Evolutionary conservation across 2,113 vertebrate species (phyloP), one percentile per base, ranked within the genome.

Genomic region (Semicossyphus pulcher): DNA sequence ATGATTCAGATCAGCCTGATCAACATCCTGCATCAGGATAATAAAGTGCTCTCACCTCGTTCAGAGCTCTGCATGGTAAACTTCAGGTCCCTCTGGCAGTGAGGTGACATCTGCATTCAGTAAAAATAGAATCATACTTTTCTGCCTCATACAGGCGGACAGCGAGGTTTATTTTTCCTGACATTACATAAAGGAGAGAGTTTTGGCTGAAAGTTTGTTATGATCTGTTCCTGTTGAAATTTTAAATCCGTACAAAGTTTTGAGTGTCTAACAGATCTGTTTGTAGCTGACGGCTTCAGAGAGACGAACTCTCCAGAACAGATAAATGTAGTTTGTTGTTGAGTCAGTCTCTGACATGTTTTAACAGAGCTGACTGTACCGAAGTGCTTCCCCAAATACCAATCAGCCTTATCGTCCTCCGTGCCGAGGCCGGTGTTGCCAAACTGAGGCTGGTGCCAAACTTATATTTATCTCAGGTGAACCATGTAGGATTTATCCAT

Each of bases 391-490:
- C 36, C 10, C 29, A 52, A 72, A 80, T 23, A 62, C 16, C 47
- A 48, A 57, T 65, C 34, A 60, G 36, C 54, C 48, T 75, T 56
- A 34, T 79, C 56, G 1, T 71, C 76, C 41, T 74, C 32, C 66
- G 60, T 52, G 44, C 45, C 6, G 34, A 60, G 41, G 52, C n/a
- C 26, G 26, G 34, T 32, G 26, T 45, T 71, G 60, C 25, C 51
- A 71, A 71, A 61, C 44, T 67, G 5, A 25, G 10, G 16, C 51
- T 9, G 18, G 3, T 56, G 60, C 39, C 70, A 81, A 74, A 68
- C 52, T 56, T 84, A 71, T 65, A 62, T 83, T 83, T 60, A 56
- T 52, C 10, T 66, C 36, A 64, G 51, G 72, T 81, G 56, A 79
- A 81, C 66, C 39, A 47, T 0, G 10, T 44, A 44, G 60, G 73